A percentile compares a stretch with the other conserved stretches of the same genome.
Conservation (phyloP, 1,140 invertebrate species). For the Drosophila auraria region DNA sequence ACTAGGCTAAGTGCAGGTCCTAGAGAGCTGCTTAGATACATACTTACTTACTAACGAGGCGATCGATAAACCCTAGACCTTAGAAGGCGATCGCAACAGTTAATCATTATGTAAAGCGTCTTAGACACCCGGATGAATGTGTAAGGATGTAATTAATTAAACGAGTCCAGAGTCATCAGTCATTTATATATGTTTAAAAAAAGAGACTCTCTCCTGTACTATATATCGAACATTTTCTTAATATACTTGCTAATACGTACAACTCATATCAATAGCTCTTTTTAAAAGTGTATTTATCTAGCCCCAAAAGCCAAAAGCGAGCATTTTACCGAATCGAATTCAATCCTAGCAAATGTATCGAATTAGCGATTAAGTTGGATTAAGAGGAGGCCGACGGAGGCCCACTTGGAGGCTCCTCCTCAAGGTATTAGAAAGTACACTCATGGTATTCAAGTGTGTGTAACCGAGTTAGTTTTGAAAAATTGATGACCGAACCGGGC, state of each 20-base stretch:
- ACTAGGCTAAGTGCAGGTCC: conserved; percentile 68
- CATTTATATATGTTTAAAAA: conserved; percentile 22
- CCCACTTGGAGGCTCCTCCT: conserved; percentile 1
- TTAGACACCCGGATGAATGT: conserved; percentile 45
- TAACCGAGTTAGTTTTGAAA: conserved; percentile 29
- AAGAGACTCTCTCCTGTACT: conserved; percentile 24
- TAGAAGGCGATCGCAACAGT: conserved; percentile 45
- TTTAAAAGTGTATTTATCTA: conserved; percentile 54
- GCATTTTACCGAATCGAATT: conserved; percentile 37
- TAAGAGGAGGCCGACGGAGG: conserved; percentile 22
- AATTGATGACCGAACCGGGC: conserved; percentile 28
- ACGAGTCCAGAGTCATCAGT: conserved; percentile 31
- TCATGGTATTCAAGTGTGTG: conserved; percentile 35
- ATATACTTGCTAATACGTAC: conserved; percentile 31
- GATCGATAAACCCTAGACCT: conserved; percentile 39
- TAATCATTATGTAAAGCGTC: conserved; percentile 33
- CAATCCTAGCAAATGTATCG: conserved; percentile 60
- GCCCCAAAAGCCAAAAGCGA: conserved; percentile 27
- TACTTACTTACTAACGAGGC: conserved; percentile 25
- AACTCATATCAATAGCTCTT: conserved; percentile 72
- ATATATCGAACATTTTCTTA: conserved; percentile 41
- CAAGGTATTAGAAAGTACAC: conserved; percentile 36
- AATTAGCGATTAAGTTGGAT: conserved; percentile 66
- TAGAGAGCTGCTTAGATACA: conserved; percentile 72
- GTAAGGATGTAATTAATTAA: conserved; percentile 29